Base-by-base conservation (phyloP, 92 coral and sea anemone genomes). In the Parazoanthus atlanticus region DNA sequence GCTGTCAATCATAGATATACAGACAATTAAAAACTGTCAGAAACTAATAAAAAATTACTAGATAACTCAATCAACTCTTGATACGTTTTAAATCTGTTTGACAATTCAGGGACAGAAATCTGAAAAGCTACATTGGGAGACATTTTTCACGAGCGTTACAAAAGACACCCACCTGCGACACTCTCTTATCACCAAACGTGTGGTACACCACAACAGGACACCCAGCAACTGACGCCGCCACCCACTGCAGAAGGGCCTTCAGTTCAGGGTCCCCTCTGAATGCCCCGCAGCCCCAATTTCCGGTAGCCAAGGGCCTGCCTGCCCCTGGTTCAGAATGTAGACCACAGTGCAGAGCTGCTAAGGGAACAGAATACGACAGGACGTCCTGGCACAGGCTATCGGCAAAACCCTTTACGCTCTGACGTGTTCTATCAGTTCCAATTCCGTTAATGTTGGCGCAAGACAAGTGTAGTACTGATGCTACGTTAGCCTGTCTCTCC, bases 211-310 rank as follows among this genome's bases (percentile, higher is more conserved):
- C 38, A 23, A 89, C 94, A 84, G 98, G 97, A 72, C 95, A 91
- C 65, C 96, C 95, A 40, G 91, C 96, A 8, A 90, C 94, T 31
- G 97, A 96, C 1, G 98, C 97, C 0, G 95, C 98, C 33, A 90
- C 84, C 98, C 98, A 96, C 90, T 96, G 98, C 28, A 96, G 56
- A 3, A 94, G 73, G 79, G 94, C 94, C 90, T 96, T 93, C 86
- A 96, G 91, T 83, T 96, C 91, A 28, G 94, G 88, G 84, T 94
- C 96, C 32, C 94, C 91, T 65, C 85, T 85, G 73, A 90, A 86
- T 15, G 78, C 93, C 47, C 96, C 96, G 52, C 96, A 90, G 34
- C 94, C 94, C 98, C 98, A 95, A 87, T 74, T 85, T 29, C 98
- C 96, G 34, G 94, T 93, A 58, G 96, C 94, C 47, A 95, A 83